phyloP scores from a whole-genome alignment of 2,888 invertebrate species.

The Clitarchus hookeri region DNA sequence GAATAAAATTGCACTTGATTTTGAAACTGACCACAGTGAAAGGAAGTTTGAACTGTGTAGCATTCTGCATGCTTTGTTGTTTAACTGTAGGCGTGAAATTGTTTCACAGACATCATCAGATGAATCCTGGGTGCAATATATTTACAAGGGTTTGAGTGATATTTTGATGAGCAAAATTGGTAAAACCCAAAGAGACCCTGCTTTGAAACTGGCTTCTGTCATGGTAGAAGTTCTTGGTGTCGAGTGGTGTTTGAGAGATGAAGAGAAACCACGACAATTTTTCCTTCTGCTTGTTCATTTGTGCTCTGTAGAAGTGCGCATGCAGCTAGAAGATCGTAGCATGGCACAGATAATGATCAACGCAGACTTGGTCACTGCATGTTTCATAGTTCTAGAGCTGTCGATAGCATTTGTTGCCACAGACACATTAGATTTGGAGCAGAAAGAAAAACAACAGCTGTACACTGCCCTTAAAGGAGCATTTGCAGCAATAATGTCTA shows the following conservation, averaged over 20 bases:
- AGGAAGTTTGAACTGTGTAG: slow-evolving; percentile 87
- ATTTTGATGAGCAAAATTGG: slow-evolving; percentile 86
- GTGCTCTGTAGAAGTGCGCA: slow-evolving; percentile 89
- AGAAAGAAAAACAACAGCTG: slow-evolving; percentile 88
- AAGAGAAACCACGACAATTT: slow-evolving; percentile 76
- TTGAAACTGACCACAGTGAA: slow-evolving; percentile 86
- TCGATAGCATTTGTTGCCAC: slow-evolving; percentile 79
- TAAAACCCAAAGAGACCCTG: slow-evolving; percentile 86
- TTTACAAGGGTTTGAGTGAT: slow-evolving; percentile 81
- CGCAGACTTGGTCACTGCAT: slow-evolving; percentile 78
- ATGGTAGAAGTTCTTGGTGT: slow-evolving; percentile 81
- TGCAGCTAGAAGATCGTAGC: slow-evolving; percentile 84
- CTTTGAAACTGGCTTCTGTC: slow-evolving; percentile 79
- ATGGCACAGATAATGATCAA: slow-evolving; percentile 77
- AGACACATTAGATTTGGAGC: slow-evolving; percentile 82
- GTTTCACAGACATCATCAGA: slow-evolving; percentile 67
- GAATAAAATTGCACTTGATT: slow-evolving; percentile 82
- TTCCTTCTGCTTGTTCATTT: slow-evolving; percentile 82
- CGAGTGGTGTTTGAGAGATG: slow-evolving; percentile 81
- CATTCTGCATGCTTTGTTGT: slow-evolving; percentile 74
- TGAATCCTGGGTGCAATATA: slow-evolving; percentile 80
- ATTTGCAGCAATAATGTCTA: slow-evolving; percentile 78
- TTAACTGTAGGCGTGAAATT: slow-evolving; percentile 71
- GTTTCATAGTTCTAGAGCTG: slow-evolving; percentile 79
- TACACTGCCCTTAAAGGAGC: slow-evolving; percentile 90